phyloP scores from a whole-genome alignment of 2,113 vertebrate species.

The Boulengeromyrus knoepffleri region DNA sequence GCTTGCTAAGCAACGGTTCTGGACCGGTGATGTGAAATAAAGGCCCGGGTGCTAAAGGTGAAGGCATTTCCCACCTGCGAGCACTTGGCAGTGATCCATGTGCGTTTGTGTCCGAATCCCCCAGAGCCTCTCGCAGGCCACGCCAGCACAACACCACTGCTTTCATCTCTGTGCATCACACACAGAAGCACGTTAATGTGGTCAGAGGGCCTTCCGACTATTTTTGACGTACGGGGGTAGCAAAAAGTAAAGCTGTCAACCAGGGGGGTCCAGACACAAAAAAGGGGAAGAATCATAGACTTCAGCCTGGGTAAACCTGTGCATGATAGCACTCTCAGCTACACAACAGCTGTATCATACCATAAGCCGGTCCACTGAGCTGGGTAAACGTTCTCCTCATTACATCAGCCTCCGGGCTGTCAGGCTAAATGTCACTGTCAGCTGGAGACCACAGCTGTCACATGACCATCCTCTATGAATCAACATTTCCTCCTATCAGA shows the following conservation, averaged over 20 bases:
- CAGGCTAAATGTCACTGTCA: background rate
- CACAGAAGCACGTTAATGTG: background rate
- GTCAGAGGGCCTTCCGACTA: background rate
- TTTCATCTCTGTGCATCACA: background rate
- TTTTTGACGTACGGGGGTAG: background rate
- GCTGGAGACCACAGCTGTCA: background rate
- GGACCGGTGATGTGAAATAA: background rate
- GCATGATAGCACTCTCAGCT: background rate
- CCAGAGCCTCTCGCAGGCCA: background rate
- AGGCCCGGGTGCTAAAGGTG: background rate
- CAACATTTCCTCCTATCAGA: background rate
- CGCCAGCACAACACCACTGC: background rate
- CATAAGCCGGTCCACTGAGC: background rate
- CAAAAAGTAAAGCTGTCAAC: background rate
- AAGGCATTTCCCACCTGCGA: background rate
- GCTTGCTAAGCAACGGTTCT: constrained; percentile 16
- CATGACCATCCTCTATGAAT: background rate
- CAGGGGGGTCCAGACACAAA: background rate
- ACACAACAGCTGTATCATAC: background rate
- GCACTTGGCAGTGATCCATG: background rate
- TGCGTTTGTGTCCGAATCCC: background rate
- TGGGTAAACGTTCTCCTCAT: background rate
- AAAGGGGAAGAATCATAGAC: background rate
- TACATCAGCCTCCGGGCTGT: background rate
- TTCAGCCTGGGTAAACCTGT: background rate